phyloP scores from a whole-genome alignment of 1,140 invertebrate species.

The Mya arenaria region DNA sequence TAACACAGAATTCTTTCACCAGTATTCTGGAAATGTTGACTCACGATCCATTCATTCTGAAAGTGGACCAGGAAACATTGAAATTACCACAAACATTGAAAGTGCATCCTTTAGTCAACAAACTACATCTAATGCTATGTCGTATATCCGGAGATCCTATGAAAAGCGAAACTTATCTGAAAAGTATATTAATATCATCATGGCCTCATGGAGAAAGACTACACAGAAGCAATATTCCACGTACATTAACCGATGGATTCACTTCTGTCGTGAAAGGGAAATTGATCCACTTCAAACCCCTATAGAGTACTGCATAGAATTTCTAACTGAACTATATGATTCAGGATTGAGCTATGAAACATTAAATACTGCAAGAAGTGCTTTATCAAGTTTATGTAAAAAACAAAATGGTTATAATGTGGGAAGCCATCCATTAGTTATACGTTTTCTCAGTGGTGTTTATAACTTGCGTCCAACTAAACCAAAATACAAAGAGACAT shows the following conservation, averaged over 20 bases:
- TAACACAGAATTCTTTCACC: constrained; percentile 45
- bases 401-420: constrained; percentile 14
- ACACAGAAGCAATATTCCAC: constrained; percentile 52
- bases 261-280: constrained; percentile 30
- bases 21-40: constrained; percentile 25
- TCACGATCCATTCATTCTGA: constrained; percentile 16
- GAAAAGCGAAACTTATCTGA: constrained; percentile 33
- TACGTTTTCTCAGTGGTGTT: constrained; percentile 43
- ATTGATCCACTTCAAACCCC: constrained; percentile 30
- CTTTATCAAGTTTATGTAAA: constrained; percentile 23
- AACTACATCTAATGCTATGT: constrained; percentile 48
- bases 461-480: constrained; percentile 43
- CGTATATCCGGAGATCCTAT: constrained; percentile 42
- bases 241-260: constrained; percentile 54
- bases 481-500: constrained; percentile 47
- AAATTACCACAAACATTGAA: neutral
- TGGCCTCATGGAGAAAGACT: constrained; percentile 32
- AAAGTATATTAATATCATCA: constrained; percentile 42
- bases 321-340: constrained; percentile 33
- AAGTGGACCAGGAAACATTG: neutral
- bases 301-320: constrained; percentile 42
- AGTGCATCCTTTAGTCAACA: constrained; percentile 40
- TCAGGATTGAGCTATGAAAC: constrained; percentile 35
- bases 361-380: constrained; percentile 49
- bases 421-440: constrained; percentile 32